Evolutionary conservation across 1,140 invertebrate genomes (phyloP), one percentile per base, ranked within the genome.

Genomic region (Chionoecetes opilio): DNA sequence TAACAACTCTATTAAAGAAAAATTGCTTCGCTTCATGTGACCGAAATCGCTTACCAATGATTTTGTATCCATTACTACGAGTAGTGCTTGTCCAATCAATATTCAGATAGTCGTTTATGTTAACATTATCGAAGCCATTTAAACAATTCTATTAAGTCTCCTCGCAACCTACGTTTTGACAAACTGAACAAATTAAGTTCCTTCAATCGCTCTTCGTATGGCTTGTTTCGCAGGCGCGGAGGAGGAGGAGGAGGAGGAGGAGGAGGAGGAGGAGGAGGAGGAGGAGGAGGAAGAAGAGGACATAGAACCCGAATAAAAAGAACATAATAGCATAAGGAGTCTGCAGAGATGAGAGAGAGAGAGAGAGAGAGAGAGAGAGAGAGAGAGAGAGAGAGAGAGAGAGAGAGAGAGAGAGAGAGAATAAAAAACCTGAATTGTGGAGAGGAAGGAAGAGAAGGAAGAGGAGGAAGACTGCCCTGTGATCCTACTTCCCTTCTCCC

Each of bases 401-500:
- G n/a, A 75, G 21, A 75, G 21, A 75, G 63, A 75, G 63, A n/a
- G n/a, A n/a, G 63, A 75, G 21, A n/a, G 63, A 75, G 63, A n/a
- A 21, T 17, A 75, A 75, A 75, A 75, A 75, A 75, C 21, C 21
- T 5, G 63, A 75, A 75, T 26, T n/a, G 63, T n/a, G 63, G 63
- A 75, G 63, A 75, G 63, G 63, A 75, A 75, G 63, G 63, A 75
- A 75, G 63, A 75, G 63, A 75, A 75, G 63, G 63, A 75, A 75
- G 63, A 75, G 63, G 63, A 75, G 63, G 63, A 75, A 75, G 63
- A 75, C 21, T 75, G 63, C 63, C 63, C 63, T 75, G 63, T 75
- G 63, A 75, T 75, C 63, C 63, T 75, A 26, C 63, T 75, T 75
- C 63, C 63, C 63, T 75, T 75, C 63, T 75, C 63, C 21, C 63